Conservation (phyloP, 2,113 vertebrate species). For the Muntiacus muntjak region DNA sequence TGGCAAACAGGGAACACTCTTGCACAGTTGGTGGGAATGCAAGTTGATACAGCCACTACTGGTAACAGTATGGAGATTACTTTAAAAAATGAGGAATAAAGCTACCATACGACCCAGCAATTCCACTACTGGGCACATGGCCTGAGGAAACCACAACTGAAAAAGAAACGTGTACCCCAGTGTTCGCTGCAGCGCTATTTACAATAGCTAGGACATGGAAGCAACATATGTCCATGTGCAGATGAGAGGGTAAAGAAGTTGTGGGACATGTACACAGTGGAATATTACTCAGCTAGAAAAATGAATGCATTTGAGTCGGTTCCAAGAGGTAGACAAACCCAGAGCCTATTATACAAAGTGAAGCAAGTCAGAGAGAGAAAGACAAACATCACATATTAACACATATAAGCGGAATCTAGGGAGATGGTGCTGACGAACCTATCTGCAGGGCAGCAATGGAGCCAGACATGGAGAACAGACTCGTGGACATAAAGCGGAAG, state of each 20-base stretch:
- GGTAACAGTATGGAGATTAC: too few species aligned
- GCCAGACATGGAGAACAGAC: not conserved
- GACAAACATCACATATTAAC: not conserved
- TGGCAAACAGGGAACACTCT: too few species aligned
- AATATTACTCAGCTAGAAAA: not conserved
- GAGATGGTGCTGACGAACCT: not conserved
- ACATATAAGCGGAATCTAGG: not conserved
- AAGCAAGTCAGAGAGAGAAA: not conserved
- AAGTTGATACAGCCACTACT: too few species aligned
- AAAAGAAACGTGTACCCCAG: not conserved
- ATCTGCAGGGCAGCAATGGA: not conserved
- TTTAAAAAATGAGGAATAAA: not conserved
- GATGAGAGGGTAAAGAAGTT: not conserved
- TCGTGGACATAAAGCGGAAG: not conserved
- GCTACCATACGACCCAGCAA: not conserved
- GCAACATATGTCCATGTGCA: not conserved
- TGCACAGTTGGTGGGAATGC: too few species aligned
- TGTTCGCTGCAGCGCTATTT: not conserved
- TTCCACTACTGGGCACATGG: not conserved
- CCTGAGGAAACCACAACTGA: not conserved
- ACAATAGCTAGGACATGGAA: not conserved
- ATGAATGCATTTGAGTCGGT: not conserved
- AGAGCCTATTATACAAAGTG: not conserved
- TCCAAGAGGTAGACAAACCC: not conserved
- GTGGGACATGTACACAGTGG: not conserved